Evolutionary conservation across 2,797 vertebrate species (phyloP).

Genomic region (Myoxocephalus aenaeus): DNA sequence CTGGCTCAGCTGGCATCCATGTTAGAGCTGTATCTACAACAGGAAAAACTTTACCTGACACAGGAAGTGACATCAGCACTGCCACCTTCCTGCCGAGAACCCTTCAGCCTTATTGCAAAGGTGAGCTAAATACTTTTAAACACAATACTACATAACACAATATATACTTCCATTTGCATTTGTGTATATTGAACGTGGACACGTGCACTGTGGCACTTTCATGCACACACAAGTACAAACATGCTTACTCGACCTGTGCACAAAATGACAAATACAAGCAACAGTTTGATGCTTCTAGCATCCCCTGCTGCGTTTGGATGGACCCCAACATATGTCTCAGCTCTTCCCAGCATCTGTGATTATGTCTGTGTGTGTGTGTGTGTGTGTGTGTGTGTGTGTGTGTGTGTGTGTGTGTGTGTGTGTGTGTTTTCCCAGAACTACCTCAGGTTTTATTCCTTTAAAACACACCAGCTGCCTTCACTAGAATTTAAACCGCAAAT

Average conservation of each 20-base stretch:
- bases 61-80: slow-evolving; percentile 60
- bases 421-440: slow-evolving; percentile 56
- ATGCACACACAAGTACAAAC: not conserved
- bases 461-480: slow-evolving; percentile 64
- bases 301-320: slow-evolving; percentile 47
- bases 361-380: slow-evolving; percentile 14
- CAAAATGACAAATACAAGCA: slow-evolving; percentile 20
- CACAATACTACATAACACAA: not conserved
- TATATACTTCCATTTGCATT: not conserved
- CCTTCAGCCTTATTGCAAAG: slow-evolving; percentile 91
- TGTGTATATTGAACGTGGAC: not conserved
- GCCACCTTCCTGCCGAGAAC: slow-evolving; percentile 84
- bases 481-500: slow-evolving; percentile 51
- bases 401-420: too few relatives aligned
- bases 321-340: slow-evolving; percentile 46
- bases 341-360: slow-evolving; percentile 62
- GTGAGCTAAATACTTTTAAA: slow-evolving; percentile 77
- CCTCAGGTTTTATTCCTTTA: slow-evolving; percentile 53
- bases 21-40: slow-evolving; percentile 88
- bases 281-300: slow-evolving; percentile 32
- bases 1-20: slow-evolving; percentile 87
- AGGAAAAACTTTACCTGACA: slow-evolving; percentile 81
- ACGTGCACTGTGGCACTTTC: not conserved
- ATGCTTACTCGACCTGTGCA: not conserved
- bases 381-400: slow-evolving; percentile 21